Evolutionary conservation across 2,797 vertebrate genomes (phyloP).

Genomic region (Typhlichthys eigenmanni): DNA sequence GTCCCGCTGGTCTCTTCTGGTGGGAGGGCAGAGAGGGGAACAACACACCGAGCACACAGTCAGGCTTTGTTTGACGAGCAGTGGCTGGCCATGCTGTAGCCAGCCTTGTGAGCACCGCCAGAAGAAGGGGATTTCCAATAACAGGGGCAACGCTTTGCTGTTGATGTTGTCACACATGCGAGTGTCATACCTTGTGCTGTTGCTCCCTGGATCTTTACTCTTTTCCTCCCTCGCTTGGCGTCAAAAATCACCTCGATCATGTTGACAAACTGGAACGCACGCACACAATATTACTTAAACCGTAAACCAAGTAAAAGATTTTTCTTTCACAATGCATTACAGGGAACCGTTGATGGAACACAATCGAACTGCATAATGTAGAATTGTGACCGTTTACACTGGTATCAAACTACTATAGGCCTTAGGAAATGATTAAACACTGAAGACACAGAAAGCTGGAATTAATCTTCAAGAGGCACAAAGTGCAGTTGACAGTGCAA

Average conservation of each 20-base stretch:
- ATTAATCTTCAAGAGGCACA: conserved; percentile 24
- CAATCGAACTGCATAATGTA: conserved; percentile 43
- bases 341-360: conserved; percentile 34
- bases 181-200: conserved; percentile 79
- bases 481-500: too few relatives aligned
- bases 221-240: conserved; percentile 91
- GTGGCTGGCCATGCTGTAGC: conserved; percentile 36
- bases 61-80: conserved; percentile 59
- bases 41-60: conserved; percentile 44
- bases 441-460: conserved; percentile 25
- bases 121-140: conserved; percentile 57
- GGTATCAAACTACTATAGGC: neutral
- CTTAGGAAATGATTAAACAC: neutral
- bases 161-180: conserved; percentile 12
- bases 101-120: conserved; percentile 45
- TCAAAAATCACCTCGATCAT: conserved; percentile 95
- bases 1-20: conserved; percentile 94
- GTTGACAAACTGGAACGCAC: conserved; percentile 81
- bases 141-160: conserved; percentile 30
- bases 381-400: too few relatives aligned
- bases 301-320: neutral
- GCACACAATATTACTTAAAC: conserved; percentile 23
- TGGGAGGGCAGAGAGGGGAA: conserved; percentile 42
- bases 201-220: conserved; percentile 83
- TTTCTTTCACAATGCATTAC: conserved; percentile 31